A percentile compares a stretch with the other conserved stretches of the same genome.
Conservation (phyloP, 2,888 invertebrate genomes). For the Microctonus hyperodae region DNA sequence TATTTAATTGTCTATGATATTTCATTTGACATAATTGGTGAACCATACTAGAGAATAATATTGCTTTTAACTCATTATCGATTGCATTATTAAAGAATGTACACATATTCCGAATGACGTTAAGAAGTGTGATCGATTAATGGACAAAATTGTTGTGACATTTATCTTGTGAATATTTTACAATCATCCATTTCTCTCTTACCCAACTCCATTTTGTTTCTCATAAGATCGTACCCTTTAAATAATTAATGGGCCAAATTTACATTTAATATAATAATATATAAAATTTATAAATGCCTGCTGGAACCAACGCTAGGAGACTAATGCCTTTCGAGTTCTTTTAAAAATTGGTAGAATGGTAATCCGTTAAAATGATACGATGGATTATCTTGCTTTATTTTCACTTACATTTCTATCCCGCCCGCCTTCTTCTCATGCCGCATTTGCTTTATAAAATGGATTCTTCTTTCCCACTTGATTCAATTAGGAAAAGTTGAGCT, state of each 20-base stretch:
- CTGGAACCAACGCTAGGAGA: background rate
- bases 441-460: background rate
- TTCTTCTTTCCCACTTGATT: slow-evolving; percentile 9
- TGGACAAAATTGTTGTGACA: background rate
- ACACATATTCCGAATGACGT: background rate
- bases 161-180: background rate
- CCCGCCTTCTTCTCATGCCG: background rate
- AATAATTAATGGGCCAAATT: background rate
- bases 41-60: background rate
- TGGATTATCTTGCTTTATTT: slow-evolving; percentile 32
- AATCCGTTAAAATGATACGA: slow-evolving; percentile 27
- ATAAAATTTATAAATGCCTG: background rate
- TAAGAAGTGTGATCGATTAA: background rate
- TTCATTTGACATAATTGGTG: background rate
- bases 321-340: slow-evolving; percentile 9
- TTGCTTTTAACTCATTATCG: background rate
- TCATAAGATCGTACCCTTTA: background rate
- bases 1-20: background rate
- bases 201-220: background rate
- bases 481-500: slow-evolving; percentile 20
- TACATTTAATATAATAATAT: background rate
- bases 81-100: background rate
- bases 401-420: slow-evolving; percentile 17
- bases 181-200: background rate
- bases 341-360: slow-evolving; percentile 14